Conservation (phyloP, 2,888 invertebrate genomes). For the Notodonta ziczac region DNA sequence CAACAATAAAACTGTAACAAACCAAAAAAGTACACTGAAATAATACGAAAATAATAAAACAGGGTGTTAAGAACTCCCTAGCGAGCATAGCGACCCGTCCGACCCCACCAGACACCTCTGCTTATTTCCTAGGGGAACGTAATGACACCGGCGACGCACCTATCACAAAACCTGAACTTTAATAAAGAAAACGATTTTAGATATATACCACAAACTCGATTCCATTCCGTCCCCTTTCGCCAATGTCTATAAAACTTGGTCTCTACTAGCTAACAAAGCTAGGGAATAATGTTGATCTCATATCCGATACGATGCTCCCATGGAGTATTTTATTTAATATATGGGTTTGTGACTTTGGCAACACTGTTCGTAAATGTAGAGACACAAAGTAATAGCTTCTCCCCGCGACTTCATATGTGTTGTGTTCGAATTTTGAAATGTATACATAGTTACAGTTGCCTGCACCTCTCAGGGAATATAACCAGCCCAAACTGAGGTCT, state of each 20-base stretch:
- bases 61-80: conserved; percentile 43
- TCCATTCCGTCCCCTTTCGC: conserved; percentile 56
- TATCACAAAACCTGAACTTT: conserved; percentile 56
- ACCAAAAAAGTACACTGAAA: conserved; percentile 27
- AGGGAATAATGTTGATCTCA: conserved; percentile 55
- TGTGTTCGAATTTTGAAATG: no score
- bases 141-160: conserved; percentile 63
- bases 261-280: conserved; percentile 55
- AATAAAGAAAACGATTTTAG: conserved; percentile 65
- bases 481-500: no score
- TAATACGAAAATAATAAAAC: conserved; percentile 68
- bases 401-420: no score
- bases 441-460: no score
- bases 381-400: no score
- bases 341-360: conserved; percentile 27
- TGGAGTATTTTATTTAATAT: conserved; percentile 45
- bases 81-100: conserved; percentile 34
- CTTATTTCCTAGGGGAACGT: conserved; percentile 75
- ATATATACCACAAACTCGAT: conserved; percentile 54
- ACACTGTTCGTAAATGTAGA: not conserved
- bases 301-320: conserved; percentile 45
- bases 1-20: conserved; percentile 25
- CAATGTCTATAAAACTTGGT: conserved; percentile 66
- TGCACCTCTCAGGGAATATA: no score
- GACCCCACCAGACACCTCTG: conserved; percentile 48